Conservation (phyloP, 2,113 vertebrate genomes). For the Trichomycterus rosablanca region DNA sequence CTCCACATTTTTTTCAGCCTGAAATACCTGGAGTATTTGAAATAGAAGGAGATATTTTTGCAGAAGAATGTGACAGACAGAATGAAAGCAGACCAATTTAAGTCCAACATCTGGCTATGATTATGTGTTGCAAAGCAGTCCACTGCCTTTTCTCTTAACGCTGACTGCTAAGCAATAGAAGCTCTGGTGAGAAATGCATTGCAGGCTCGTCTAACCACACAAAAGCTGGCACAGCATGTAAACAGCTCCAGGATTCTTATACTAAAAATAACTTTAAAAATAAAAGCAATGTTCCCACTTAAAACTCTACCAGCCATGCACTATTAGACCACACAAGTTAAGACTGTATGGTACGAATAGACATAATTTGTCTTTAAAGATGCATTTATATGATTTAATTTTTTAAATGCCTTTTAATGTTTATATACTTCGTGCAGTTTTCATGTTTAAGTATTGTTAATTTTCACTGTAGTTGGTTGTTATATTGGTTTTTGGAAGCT, state of each 20-base stretch:
- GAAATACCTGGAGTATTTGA: conserved; percentile 22
- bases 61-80: conserved; percentile 27
- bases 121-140: conserved; percentile 58
- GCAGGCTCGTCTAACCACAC: conserved; percentile 35
- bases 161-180: conserved; percentile 63
- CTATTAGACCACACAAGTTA: too few species aligned
- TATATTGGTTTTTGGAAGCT: too few species aligned
- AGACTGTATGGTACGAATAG: too few species aligned
- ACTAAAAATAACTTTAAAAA: not conserved
- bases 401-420: too few species aligned
- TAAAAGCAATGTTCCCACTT: not conserved
- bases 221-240: conserved; percentile 37
- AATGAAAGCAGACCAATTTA: conserved; percentile 41
- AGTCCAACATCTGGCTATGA: conserved; percentile 62
- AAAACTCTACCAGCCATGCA: not conserved
- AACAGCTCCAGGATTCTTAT: not conserved
- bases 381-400: too few species aligned
- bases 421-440: too few species aligned
- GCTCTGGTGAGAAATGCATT: conserved; percentile 40
- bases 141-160: conserved; percentile 45
- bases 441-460: too few species aligned
- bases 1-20: too few species aligned
- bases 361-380: too few species aligned
- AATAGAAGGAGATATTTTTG: conserved; percentile 8
- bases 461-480: too few species aligned